These are phyloP conservation scores for Saccopteryx leptura DNA, from an alignment of 2,113 vertebrate species.

Conservation along the genomic window DNA sequence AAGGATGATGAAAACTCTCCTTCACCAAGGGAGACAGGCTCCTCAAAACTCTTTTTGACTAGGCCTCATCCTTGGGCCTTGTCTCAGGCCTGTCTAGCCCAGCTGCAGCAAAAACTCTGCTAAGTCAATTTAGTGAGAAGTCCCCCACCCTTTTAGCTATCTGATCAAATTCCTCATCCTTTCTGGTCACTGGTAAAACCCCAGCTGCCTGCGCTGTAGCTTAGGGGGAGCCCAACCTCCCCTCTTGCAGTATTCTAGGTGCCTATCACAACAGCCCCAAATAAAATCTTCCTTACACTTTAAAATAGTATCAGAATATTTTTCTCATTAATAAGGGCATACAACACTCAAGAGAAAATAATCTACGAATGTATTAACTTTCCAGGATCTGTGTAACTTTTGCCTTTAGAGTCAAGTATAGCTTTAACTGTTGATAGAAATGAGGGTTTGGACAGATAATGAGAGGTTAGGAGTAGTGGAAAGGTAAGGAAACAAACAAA, in stretches of 20 bases:
- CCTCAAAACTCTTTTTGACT: background rate
- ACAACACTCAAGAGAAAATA: background rate
- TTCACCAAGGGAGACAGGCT: background rate
- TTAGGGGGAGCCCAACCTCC: background rate
- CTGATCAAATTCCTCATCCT: background rate
- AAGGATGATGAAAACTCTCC: background rate
- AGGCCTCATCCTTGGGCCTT: background rate
- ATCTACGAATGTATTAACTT: background rate
- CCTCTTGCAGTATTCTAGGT: background rate
- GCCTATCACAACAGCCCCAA: background rate
- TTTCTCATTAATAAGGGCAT: slow-evolving; percentile 15
- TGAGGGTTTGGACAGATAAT: background rate
- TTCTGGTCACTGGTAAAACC: background rate
- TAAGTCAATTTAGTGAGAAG: background rate
- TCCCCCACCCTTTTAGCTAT: background rate
- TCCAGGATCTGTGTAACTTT: background rate
- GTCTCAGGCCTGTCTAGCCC: background rate
- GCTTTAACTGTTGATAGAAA: background rate
- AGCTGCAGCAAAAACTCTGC: background rate
- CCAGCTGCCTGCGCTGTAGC: background rate
- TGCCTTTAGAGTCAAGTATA: background rate
- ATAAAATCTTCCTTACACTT: background rate
- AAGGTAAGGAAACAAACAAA: background rate
- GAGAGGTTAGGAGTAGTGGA: background rate
- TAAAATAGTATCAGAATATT: background rate